phyloP scores from a whole-genome alignment of 2,797 vertebrate species.

The Novumbra hubbsi region DNA sequence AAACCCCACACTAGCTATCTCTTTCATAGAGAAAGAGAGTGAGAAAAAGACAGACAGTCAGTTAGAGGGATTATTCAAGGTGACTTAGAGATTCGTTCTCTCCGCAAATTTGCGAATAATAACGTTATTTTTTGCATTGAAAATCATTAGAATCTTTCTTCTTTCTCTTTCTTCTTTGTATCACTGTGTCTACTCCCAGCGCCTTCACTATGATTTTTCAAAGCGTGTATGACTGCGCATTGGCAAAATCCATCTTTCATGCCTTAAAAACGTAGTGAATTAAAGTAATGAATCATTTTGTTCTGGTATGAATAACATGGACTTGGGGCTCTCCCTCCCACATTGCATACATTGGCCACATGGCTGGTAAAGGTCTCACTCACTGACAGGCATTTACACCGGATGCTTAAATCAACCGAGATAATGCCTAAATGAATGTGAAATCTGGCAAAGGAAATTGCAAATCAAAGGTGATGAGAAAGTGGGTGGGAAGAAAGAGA shows the following conservation, averaged over 20 bases:
- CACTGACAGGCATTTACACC: not conserved
- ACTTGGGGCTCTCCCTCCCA: constrained; percentile 29
- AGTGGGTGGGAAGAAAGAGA: constrained; percentile 9
- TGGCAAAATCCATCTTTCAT: too few species aligned
- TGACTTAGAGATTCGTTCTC: not conserved
- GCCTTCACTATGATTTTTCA: too few species aligned
- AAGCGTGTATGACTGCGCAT: too few species aligned
- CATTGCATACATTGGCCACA: constrained; percentile 19
- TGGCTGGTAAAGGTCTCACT: constrained; percentile 3
- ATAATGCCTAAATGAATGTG: constrained; percentile 21
- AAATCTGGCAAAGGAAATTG: not conserved
- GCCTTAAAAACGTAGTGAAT: too few species aligned
- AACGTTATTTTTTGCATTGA: too few species aligned
- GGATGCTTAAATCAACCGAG: constrained; percentile 4
- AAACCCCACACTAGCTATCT: constrained; percentile 43
- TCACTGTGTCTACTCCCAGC: too few species aligned
- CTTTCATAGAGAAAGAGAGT: constrained; percentile 18
- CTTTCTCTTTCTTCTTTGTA: too few species aligned
- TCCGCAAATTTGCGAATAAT: too few species aligned
- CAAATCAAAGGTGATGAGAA: constrained; percentile 14
- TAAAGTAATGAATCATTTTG: not conserved
- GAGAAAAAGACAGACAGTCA: not conserved
- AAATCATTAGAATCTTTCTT: too few species aligned
- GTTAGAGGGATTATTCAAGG: constrained; percentile 10
- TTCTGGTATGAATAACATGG: constrained; percentile 8